Evolutionary conservation across 2,113 vertebrate genomes (phyloP), one percentile per base, ranked within the genome.

Genomic region (Synodontis membranacea): DNA sequence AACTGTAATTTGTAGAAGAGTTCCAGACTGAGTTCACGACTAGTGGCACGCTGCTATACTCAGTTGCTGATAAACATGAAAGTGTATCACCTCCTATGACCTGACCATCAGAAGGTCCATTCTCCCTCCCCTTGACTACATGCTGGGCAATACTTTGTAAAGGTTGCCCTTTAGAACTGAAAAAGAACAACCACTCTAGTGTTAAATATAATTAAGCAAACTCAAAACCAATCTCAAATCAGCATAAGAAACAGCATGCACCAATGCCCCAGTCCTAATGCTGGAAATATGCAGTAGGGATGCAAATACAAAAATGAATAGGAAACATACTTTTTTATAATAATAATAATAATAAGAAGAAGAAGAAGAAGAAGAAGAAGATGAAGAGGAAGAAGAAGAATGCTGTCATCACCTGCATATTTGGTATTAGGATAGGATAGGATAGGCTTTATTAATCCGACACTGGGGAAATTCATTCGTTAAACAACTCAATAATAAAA

Each of bases 101-200:
- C 91, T 94, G 93, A 94, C 93, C 93, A 94, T 94, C 92, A 91
- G 87, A 91, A 58, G 80, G 83, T 58, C 85, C 39, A 8, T 42
- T 46, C 64, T 50, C 39, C 52, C 82, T 66, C 81, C 76, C 23
- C 44, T 23, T 80, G 78, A 89, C 46, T 81, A 60, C 87, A 80
- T 31, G 72, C 90, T 83, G 81, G 56, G 74, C 44, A 76, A 42
- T 34, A 86, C 37, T 79, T 19, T n/a, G 42, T 31, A 78, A 70
- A 31, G 31, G 15, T 54, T 60, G 31, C 17, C 54, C 83, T 64
- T 44, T 42, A 0, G 58, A 23, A 50, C 78, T 87, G 74, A 75
- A 72, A 21, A 44, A 78, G 28, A n/a, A 70, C 28, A 86, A 74
- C n/a, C 21, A 28, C 34, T 39, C 8, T 28, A 21, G 19, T 42